Evolutionary conservation across 2,113 vertebrate species (phyloP).

Genomic region (Jacana jacana): DNA sequence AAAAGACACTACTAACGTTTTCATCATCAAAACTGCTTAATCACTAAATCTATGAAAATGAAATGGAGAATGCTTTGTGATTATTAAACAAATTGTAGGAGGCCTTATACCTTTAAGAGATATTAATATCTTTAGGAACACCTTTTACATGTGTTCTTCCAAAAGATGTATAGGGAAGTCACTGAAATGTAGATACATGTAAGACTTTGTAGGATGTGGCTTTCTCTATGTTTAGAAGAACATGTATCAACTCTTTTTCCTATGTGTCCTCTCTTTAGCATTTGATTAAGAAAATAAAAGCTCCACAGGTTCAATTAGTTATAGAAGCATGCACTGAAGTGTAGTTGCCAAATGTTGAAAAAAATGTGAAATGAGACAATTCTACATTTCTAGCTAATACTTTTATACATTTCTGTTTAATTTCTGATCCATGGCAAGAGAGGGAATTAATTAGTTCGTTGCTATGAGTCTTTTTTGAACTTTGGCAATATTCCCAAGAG

Average conservation of each 20-base stretch:
- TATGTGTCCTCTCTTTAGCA: neutral
- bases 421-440: neutral
- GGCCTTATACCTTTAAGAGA: neutral
- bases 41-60: neutral
- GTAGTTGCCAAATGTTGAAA: neutral
- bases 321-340: neutral
- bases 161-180: neutral
- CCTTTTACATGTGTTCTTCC: neutral
- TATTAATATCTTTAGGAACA: neutral
- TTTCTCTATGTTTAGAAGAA: neutral
- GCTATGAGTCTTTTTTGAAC: neutral
- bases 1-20: neutral
- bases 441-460: neutral
- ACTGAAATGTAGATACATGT: rapidly evolving
- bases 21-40: neutral
- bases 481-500: neutral
- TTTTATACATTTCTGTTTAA: neutral
- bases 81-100: neutral
- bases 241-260: rapidly evolving
- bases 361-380: neutral
- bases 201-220: neutral
- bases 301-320: neutral
- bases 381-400: neutral
- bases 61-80: neutral
- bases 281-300: neutral